A percentile compares a stretch with the other conserved stretches of the same genome.
These are phyloP conservation scores for Tubulanus polymorphus DNA, from an alignment of 2,888 invertebrate genomes.

Conservation along the genomic window DNA sequence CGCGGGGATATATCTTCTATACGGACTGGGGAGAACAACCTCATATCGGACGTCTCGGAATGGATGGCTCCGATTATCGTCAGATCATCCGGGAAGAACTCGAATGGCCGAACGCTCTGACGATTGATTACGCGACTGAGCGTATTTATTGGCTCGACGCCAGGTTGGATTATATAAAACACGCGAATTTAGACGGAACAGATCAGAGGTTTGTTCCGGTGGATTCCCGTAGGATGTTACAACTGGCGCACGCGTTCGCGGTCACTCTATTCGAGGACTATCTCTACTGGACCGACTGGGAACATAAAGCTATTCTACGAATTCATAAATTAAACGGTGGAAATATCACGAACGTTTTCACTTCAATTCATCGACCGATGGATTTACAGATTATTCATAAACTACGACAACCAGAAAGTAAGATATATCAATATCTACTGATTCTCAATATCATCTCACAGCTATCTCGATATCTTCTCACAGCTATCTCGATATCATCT, in stretches of 20 bases:
- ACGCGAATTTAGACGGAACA: conserved; percentile 76
- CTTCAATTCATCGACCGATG: conserved; percentile 73
- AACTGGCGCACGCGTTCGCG: conserved; percentile 65
- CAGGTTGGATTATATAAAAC: conserved; percentile 90
- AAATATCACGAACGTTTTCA: conserved; percentile 52
- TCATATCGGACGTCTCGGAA: conserved; percentile 92
- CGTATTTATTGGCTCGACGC: conserved; percentile 97
- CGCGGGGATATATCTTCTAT: conserved; percentile 79
- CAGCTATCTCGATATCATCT: too few relatives aligned
- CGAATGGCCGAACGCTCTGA: conserved; percentile 97
- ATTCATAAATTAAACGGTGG: conserved; percentile 83
- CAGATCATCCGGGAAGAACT: conserved; percentile 72
- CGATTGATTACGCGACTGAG: conserved; percentile 94
- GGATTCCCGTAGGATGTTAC: conserved; percentile 60
- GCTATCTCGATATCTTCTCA: too few relatives aligned
- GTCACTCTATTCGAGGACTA: conserved; percentile 85
- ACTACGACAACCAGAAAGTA: conserved; percentile 65
- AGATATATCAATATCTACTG: too few relatives aligned
- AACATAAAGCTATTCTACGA: conserved; percentile 82
- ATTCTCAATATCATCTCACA: too few relatives aligned
- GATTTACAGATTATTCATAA: conserved; percentile 81
- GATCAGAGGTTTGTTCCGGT: conserved; percentile 72
- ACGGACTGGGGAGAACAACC: conserved; percentile 88
- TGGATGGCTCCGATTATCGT: conserved; percentile 91
- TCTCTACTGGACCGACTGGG: conserved; percentile 97